phyloP scores from a whole-genome alignment of 2,797 vertebrate species.

The Allobates femoralis region DNA sequence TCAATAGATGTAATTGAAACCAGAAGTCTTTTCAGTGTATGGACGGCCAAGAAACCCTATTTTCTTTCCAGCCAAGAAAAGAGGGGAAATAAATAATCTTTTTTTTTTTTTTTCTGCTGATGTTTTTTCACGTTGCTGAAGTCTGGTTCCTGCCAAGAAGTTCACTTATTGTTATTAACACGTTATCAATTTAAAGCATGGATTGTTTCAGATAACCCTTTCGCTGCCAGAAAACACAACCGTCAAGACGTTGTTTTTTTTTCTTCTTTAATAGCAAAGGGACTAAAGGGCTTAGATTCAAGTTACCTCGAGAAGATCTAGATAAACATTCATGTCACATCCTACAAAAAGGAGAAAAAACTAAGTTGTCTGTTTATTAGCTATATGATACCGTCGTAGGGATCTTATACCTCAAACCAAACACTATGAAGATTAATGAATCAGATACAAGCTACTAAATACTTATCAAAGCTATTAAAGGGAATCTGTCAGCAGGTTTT shows the following conservation, averaged over 20 bases:
- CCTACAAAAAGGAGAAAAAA: neutral
- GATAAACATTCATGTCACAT: neutral
- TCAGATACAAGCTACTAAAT: too few species aligned
- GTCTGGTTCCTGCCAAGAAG: slow-evolving; percentile 70
- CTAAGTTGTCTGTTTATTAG: neutral
- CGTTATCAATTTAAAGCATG: slow-evolving; percentile 70
- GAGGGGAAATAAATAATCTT: slow-evolving; percentile 73
- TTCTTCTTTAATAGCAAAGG: neutral
- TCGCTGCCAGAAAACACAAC: slow-evolving; percentile 15
- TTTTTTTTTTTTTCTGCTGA: slow-evolving; percentile 67
- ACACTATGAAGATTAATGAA: too few species aligned
- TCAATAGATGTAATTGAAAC: slow-evolving; percentile 79
- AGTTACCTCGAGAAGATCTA: neutral
- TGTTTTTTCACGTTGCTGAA: slow-evolving; percentile 75
- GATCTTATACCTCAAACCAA: too few species aligned
- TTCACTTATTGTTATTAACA: slow-evolving; percentile 72
- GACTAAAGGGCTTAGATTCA: neutral
- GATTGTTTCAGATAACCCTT: slow-evolving; percentile 63
- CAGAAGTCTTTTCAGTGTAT: slow-evolving; percentile 76
- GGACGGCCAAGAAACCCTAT: slow-evolving; percentile 74
- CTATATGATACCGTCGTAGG: neutral
- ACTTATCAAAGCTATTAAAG: too few species aligned
- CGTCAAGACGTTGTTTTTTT: neutral
- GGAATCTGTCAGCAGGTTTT: too few species aligned
- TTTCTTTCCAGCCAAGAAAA: slow-evolving; percentile 74